Percentiles rank a stretch among this genome's conserved stretches.
These are phyloP conservation scores for Panulirus ornatus DNA, from an alignment of 1,140 invertebrate genomes.

Conservation along the genomic window DNA sequence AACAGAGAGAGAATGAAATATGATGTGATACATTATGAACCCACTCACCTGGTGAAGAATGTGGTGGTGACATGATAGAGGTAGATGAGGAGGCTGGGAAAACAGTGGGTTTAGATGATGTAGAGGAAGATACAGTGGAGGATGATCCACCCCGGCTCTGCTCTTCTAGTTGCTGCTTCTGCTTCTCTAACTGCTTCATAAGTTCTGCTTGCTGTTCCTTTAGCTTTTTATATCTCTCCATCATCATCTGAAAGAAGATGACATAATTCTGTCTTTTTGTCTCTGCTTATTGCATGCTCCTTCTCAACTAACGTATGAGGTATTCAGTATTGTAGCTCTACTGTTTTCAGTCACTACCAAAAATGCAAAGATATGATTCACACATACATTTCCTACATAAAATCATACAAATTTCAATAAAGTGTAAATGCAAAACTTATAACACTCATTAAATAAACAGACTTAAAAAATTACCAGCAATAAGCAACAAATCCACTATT, in stretches of 20 bases:
- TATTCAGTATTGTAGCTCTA: no score
- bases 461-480: no score
- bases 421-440: no score
- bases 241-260: slow-evolving; percentile 71
- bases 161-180: slow-evolving; percentile 34
- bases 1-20: no score
- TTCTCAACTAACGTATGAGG: no score
- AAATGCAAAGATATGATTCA: no score
- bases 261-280: neutral
- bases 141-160: slow-evolving; percentile 10
- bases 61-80: slow-evolving; percentile 8
- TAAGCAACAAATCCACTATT: no score
- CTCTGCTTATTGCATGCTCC: neutral
- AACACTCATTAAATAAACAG: no score
- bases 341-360: no score
- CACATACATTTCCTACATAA: no score
- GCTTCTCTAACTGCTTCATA: slow-evolving; percentile 48
- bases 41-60: slow-evolving; percentile 6
- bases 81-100: slow-evolving; percentile 6
- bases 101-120: slow-evolving; percentile 14
- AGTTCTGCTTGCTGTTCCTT: slow-evolving; percentile 64
- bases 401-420: no score
- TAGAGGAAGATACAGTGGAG: slow-evolving; percentile 22
- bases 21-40: neutral
- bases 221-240: slow-evolving; percentile 75